Base-by-base conservation (phyloP, 2,888 invertebrate genomes). In the Drosophila anomalata region DNA sequence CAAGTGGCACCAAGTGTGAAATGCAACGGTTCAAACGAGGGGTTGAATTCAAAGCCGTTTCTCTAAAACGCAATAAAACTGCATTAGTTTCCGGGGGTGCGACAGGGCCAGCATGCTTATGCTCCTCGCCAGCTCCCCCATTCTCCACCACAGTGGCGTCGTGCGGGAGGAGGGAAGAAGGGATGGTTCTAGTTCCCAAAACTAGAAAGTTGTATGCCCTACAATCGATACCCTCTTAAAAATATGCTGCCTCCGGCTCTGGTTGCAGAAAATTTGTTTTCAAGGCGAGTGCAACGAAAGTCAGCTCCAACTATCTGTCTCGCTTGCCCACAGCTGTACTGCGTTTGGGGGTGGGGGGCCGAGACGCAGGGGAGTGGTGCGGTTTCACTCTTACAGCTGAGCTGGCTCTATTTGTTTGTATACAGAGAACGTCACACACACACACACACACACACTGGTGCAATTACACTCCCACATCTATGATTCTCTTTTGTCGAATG, bases 61-160 rank as follows among this genome's bases (percentile, higher is more conserved):
- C 55, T 57, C 79, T 85, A 85, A 81, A 85, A 82, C 88, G 81
- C 79, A 82, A 85, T 87, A 81, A 81, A 81, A 81, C 58, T 87
- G 86, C 81, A 80, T 70, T 85, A 75, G 78, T 74, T 58, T 26
- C 36, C 56, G 67, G 51, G 71, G 47, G 81, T 78, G 74, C 39
- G 70, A 82, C 70, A 76, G 76, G 50, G 82, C 63, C 69, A 53
- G 47, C 60, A 74, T 68, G 67, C 56, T 66, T 71, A 77, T 72
- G 66, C 62, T 78, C 44, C 33, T 33, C 46, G 54, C 66, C 58
- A 46, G 46, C 50, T 56, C 46, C 57, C 50, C 50, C 52, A 39
- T 22, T 52, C 36, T 24, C 36, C 33, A 39, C 41, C 36, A 29
- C 46, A 9, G 9, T 9, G 22, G 42, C 17, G 14, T 26, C 26